phyloP scores from a whole-genome alignment of 2,797 vertebrate species.

The Xyrichtys novacula region DNA sequence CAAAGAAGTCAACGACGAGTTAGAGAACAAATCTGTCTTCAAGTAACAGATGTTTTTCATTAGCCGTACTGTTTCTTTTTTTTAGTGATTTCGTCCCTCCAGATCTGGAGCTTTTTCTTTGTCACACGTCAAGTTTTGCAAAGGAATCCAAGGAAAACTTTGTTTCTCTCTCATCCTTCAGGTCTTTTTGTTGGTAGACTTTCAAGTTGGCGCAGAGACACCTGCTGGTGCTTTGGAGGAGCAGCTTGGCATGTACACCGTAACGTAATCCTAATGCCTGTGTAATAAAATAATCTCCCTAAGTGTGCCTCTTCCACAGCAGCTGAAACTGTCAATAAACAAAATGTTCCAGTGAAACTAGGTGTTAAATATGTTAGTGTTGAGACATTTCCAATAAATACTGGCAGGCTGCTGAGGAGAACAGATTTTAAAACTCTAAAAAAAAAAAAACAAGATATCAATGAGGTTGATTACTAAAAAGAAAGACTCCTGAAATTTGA shows the following conservation, averaged over 20 bases:
- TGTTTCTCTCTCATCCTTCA: conserved; percentile 9
- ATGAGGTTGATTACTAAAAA: conserved; percentile 41
- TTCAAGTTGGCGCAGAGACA: conserved; percentile 32
- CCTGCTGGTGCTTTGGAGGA: conserved; percentile 63
- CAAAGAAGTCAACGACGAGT: conserved; percentile 6
- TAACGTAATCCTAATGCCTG: conserved; percentile 15
- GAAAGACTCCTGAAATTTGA: conserved; percentile 32
- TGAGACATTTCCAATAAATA: conserved; percentile 67
- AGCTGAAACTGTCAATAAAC: conserved; percentile 5
- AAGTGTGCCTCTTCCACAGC: conserved; percentile 8
- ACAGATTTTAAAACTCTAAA: conserved; percentile 21
- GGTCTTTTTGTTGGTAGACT: conserved; percentile 3
- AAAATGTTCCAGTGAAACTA: conserved; percentile 10
- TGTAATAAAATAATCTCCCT: conserved; percentile 15
- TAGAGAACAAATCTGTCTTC: conserved; percentile 7
- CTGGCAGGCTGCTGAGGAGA: conserved; percentile 20
- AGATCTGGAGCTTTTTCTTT: conserved; percentile 3
- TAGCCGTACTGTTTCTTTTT: conserved; percentile 2
- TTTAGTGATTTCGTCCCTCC: conserved; percentile 25
- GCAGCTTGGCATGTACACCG: conserved; percentile 24
- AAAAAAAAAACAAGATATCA: conserved; percentile 25
- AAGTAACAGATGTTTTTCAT: conserved; percentile 25
- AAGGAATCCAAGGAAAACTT: conserved; percentile 20
- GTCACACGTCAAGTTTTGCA: conserved; percentile 34
- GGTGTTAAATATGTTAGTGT: conserved; percentile 69